Conservation (phyloP, 2,113 vertebrate genomes). For the Pimephales promelas region DNA sequence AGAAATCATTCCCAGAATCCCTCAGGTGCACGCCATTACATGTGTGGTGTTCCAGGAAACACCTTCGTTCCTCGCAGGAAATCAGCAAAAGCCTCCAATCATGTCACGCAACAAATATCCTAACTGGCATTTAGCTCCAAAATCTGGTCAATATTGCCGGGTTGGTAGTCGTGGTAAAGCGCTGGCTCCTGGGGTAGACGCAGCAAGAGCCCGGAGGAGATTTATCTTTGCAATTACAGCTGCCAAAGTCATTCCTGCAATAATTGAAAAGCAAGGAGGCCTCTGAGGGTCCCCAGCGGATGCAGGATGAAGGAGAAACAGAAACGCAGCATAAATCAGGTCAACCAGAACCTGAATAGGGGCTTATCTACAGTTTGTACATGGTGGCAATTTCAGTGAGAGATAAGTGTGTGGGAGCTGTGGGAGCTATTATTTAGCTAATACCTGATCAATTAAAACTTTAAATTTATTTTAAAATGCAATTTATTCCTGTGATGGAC, state of each 20-base stretch:
- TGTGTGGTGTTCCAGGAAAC: slow-evolving; percentile 28
- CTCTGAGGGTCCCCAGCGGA: slow-evolving; percentile 28
- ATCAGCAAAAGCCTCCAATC: slow-evolving; percentile 35
- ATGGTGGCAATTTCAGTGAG: slow-evolving; percentile 4
- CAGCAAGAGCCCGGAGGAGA: slow-evolving; percentile 34
- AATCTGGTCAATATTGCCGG: slow-evolving; percentile 27
- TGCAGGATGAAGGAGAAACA: slow-evolving; percentile 23
- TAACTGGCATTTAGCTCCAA: slow-evolving; percentile 49
- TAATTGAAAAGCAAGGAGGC: slow-evolving; percentile 44
- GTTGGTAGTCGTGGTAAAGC: background rate
- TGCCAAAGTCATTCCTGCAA: slow-evolving; percentile 37
- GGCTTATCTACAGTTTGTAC: slow-evolving; percentile 32
- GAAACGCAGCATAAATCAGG: slow-evolving; percentile 29
- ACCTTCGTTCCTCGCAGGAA: slow-evolving; percentile 23
- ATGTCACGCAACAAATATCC: slow-evolving; percentile 14
- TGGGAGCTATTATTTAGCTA: slow-evolving; percentile 10
- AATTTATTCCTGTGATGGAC: background rate
- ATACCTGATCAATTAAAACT: too few relatives aligned
- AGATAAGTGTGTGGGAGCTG: slow-evolving; percentile 38
- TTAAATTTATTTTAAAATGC: too few relatives aligned
- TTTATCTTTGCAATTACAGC: slow-evolving; percentile 51
- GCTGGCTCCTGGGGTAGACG: slow-evolving; percentile 22
- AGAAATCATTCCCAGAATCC: slow-evolving; percentile 43
- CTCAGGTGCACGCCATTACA: slow-evolving; percentile 25
- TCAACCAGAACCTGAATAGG: slow-evolving; percentile 25